Evolutionary conservation across 2,113 vertebrate species (phyloP).

Genomic region (Eonycteris spelaea): DNA sequence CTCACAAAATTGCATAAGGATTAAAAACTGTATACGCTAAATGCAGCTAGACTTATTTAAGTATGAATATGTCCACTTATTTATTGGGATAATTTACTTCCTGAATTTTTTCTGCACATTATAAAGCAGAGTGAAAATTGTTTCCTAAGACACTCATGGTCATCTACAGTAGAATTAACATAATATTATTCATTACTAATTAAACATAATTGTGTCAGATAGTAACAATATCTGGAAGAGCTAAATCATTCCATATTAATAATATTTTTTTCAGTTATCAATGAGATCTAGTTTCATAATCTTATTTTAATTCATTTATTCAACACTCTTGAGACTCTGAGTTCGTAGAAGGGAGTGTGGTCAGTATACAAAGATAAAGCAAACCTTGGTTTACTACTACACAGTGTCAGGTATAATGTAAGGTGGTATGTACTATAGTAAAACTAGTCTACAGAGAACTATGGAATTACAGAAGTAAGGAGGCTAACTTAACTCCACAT

Average conservation of each 20-base stretch:
- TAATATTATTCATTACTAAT: background rate
- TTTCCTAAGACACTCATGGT: background rate
- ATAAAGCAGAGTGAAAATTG: background rate
- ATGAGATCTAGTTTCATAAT: background rate
- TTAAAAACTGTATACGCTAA: constrained; percentile 17
- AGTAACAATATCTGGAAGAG: background rate
- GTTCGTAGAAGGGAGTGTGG: background rate
- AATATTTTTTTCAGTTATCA: background rate
- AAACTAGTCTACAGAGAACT: background rate
- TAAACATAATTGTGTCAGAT: background rate
- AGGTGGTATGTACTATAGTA: background rate
- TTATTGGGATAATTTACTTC: background rate
- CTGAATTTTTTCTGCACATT: background rate
- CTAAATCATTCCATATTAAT: background rate
- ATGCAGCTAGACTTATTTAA: background rate
- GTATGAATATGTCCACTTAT: background rate
- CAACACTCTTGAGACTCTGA: background rate
- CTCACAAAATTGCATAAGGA: background rate
- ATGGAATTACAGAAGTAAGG: background rate
- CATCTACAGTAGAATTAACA: background rate
- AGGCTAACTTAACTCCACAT: background rate
- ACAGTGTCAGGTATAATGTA: background rate
- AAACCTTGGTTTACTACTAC: background rate
- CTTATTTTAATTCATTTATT: background rate
- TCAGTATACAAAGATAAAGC: background rate